Evolutionary conservation across 2,113 vertebrate species (phyloP), one percentile per base, ranked within the genome.

Genomic region (Poeciliopsis prolifica): DNA sequence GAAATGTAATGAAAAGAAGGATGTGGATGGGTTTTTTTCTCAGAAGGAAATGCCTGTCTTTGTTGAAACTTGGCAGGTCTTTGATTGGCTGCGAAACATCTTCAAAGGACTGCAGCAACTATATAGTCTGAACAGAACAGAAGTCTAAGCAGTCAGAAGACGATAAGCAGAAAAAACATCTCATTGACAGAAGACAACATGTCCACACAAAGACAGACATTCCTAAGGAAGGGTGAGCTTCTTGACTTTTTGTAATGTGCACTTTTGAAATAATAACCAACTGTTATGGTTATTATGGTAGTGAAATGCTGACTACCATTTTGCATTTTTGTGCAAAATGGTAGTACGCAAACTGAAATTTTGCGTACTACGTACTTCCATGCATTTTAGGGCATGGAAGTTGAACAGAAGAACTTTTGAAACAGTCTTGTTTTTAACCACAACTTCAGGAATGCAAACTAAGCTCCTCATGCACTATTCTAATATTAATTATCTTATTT

Each of bases 71-170:
- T n/a, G 63, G 35, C 4, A 2, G 17, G 40, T 74, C 22, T 11
- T 64, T 82, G 80, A 92, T 90, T 90, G 89, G 86, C 62, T 72
- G 71, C 61, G 11, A 1, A 40, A 65, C 35, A 2, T 11, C 15
- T 24, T 37, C 60, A 30, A 22, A 5, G 13, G 28, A 58, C 10
- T 58, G 14, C 14, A 48, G 37, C 5, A 17, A 0, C 28, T 83
- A 88, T 91, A 92, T 72, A 92, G 64, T 30, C 61, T 14, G 42
- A 35, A 58, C n/a, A 9, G 42, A 35, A 48, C n/a, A 9, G 2
- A 68, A 19, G 9, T 28, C 26, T 24, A 61, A 58, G 24, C 19
- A 35, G 31, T 9, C 29, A 58, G 40, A 76, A 65, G 29, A 72
- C 48, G 28, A 30, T 28, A 33, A 76, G 15, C 64, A 29, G 28